phyloP scores from a whole-genome alignment of 2,797 vertebrate species.

The Jordanella pulchra region DNA sequence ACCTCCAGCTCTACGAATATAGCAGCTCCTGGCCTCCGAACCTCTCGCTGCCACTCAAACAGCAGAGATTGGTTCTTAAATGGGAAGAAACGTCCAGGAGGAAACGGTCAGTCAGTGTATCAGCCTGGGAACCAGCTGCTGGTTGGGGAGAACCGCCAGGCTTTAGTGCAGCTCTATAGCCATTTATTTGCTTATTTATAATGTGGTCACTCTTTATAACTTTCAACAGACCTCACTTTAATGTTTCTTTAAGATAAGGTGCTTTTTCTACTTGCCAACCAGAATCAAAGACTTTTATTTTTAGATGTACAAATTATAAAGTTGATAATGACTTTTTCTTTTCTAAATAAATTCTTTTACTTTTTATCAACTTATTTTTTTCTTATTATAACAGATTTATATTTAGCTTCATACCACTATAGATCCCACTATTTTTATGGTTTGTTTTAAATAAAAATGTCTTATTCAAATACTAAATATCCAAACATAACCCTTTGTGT shows the following conservation, averaged over 20 bases:
- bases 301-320: conserved; percentile 5
- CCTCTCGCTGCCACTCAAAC: conserved; percentile 93
- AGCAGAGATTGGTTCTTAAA: conserved; percentile 92
- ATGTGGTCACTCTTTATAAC: too few relatives aligned
- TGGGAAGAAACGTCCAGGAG: conserved; percentile 89
- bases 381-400: not conserved
- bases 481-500: not conserved
- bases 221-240: not conserved
- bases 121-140: conserved; percentile 47
- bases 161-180: conserved; percentile 30
- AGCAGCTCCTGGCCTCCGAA: conserved; percentile 81
- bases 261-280: not conserved
- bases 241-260: not conserved
- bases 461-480: not conserved
- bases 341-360: not conserved
- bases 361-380: not conserved
- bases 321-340: conserved; percentile 4
- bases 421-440: not conserved
- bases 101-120: conserved; percentile 77
- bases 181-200: conserved; percentile 5
- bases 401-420: too few relatives aligned
- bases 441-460: not conserved
- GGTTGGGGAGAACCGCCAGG: conserved; percentile 31
- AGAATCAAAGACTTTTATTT: not conserved
- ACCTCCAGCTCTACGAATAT: conserved; percentile 85